A percentile compares a stretch with the other conserved stretches of the same genome.
phyloP scores from a whole-genome alignment of 92 coral and sea anemone species.

The Bergia puertoricense region DNA sequence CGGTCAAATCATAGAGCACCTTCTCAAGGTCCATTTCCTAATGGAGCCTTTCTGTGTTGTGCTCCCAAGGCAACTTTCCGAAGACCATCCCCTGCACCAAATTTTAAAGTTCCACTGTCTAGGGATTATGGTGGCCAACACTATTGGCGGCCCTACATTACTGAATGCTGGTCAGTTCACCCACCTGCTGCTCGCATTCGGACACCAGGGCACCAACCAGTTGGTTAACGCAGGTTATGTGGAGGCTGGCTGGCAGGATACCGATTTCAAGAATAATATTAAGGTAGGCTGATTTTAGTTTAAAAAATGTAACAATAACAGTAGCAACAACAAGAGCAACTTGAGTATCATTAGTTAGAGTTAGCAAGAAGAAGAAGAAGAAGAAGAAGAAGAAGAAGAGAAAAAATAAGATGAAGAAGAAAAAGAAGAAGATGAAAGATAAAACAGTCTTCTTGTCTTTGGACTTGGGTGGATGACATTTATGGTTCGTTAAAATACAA shows the following conservation, averaged over 20 bases:
- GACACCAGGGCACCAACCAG: conserved; percentile 35
- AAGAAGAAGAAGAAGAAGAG: too few relatives aligned
- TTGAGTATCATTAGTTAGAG: too few relatives aligned
- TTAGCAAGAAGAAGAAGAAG: too few relatives aligned
- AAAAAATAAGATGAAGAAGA: too few relatives aligned
- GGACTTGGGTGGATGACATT: too few relatives aligned
- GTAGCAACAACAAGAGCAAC: neutral
- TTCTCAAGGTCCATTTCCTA: conserved; percentile 43
- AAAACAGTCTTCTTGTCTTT: too few relatives aligned
- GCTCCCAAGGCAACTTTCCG: neutral
- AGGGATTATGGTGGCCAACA: conserved; percentile 40
- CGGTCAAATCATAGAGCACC: conserved; percentile 47
- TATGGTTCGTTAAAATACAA: too few relatives aligned
- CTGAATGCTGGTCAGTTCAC: neutral
- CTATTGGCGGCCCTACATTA: conserved; percentile 21
- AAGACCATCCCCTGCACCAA: conserved; percentile 39
- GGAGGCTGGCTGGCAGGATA: conserved; percentile 36
- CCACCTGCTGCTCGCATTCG: conserved; percentile 32
- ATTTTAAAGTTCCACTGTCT: conserved; percentile 44
- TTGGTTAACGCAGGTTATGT: conserved; percentile 41
- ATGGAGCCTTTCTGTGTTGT: conserved; percentile 44
- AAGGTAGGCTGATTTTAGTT: conserved; percentile 9
- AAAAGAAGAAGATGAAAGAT: too few relatives aligned
- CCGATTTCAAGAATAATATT: conserved; percentile 46
- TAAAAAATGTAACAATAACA: too few relatives aligned